Base-by-base conservation (phyloP, 2,888 invertebrate genomes). In the Acrobasis suavella region DNA sequence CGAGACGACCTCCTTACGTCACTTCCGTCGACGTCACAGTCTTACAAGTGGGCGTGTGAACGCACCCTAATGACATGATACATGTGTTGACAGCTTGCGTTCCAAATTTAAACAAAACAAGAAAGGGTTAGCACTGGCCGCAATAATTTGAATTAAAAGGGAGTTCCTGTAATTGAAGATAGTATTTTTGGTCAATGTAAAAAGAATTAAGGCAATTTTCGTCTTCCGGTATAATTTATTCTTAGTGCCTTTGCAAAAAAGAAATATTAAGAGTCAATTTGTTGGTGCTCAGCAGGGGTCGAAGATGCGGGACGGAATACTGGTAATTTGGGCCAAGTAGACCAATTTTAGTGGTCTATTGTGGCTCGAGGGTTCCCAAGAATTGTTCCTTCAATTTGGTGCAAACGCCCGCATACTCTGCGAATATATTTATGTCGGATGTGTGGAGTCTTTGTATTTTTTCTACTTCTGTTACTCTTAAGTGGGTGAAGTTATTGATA, bases 241-340 rank as follows among this genome's bases (percentile, higher is more conserved):
- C 65, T 59, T 67, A 65, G 50, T 67, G 64, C 62, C 69, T 66
- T 68, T 71, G 74, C 73, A 70, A 71, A 82, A 46, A 83, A 80
- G 76, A 80, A 72, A 68, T 69, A 78, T 81, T 75, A 83, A 55
- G 62, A 62, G 62, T 62, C 62, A 62, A 82, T 83, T 82, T 75
- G 75, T 77, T 69, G 71, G 71, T 69, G 63, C 74, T 68, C 83
- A 68, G 72, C 85, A 73, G 87, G 86, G 86, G 81, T 72, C 78
- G 81, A 85, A 83, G 86, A 91, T 92, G 89, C 91, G 91, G 91
- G 91, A 82, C 75, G 75, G 68, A 72, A 87, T 86, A 85, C 78
- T 81, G 90, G 88, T 89, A 91, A 91, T 91, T 92, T 88, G 86
- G 84, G 81, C 78, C 82, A 86, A 91, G 91, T 86, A 87, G 83